A percentile compares a stretch with the other conserved stretches of the same genome.
Evolutionary conservation across 2,797 vertebrate species (phyloP).

Genomic region (Anguilla anguilla): DNA sequence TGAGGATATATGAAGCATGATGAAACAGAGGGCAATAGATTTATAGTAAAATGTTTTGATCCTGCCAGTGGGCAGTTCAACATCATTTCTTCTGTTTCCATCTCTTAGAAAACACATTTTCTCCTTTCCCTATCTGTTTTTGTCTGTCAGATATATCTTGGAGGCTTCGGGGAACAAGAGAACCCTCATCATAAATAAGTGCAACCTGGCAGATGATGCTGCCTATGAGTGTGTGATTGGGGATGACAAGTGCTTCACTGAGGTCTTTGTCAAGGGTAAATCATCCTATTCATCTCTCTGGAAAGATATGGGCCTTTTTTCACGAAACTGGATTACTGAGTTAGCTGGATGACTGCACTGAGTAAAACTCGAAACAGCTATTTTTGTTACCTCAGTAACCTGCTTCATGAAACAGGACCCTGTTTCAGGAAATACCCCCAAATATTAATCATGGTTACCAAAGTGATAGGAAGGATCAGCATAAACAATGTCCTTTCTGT

Average conservation of each 20-base stretch:
- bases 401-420: too few relatives aligned
- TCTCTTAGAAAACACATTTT: not conserved
- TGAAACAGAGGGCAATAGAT: not conserved
- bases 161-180: conserved; percentile 80
- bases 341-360: too few relatives aligned
- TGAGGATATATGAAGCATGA: not conserved
- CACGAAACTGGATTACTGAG: too few relatives aligned
- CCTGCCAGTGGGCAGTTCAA: not conserved
- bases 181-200: conserved; percentile 83
- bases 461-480: not conserved
- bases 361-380: too few relatives aligned
- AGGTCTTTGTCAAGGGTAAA: conserved; percentile 88
- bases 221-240: conserved; percentile 84
- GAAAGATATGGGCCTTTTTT: not conserved
- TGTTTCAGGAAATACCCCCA: too few relatives aligned
- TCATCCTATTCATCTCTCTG: not conserved
- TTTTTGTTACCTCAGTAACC: too few relatives aligned
- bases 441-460: not conserved
- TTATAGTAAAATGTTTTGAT: not conserved
- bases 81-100: not conserved
- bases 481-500: not conserved
- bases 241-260: conserved; percentile 84
- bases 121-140: not conserved
- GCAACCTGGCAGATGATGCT: conserved; percentile 82
- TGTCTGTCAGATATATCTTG: conserved; percentile 78